These are phyloP conservation scores for Dermatophagoides farinae DNA, from an alignment of 1,140 invertebrate genomes.

Conservation along the genomic window DNA sequence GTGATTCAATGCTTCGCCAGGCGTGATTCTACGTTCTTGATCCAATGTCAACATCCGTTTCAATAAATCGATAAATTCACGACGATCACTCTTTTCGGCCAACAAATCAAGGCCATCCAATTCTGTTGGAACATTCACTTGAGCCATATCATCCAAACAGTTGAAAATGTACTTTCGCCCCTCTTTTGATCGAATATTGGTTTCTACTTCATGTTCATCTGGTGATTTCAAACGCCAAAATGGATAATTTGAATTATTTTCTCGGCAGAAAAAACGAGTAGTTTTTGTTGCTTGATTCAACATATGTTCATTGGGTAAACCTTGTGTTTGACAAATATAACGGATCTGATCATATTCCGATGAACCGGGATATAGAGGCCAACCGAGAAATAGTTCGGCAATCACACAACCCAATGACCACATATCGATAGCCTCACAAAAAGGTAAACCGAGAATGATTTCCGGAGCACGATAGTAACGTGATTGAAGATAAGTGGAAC, in stretches of 20 bases:
- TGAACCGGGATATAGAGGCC: slow-evolving; percentile 97
- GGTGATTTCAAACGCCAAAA: slow-evolving; percentile 93
- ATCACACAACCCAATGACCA: slow-evolving; percentile 99
- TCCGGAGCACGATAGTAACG: slow-evolving; percentile 96
- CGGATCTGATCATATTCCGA: slow-evolving; percentile 99
- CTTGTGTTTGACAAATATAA: slow-evolving; percentile 73
- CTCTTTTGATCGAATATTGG: slow-evolving; percentile 95
- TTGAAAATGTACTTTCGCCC: slow-evolving; percentile 99
- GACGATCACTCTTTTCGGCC: slow-evolving; percentile 82
- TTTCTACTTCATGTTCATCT: slow-evolving; percentile 94
- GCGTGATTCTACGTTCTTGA: slow-evolving; percentile 82
- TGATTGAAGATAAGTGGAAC: slow-evolving; percentile 96
- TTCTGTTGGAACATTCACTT: slow-evolving; percentile 89
- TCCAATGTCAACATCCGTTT: slow-evolving; percentile 96
- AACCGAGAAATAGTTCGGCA: slow-evolving; percentile 94
- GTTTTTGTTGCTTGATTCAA: slow-evolving; percentile 96
- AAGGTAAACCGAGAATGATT: slow-evolving; percentile 90
- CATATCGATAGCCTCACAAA: slow-evolving; percentile 99
- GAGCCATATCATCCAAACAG: slow-evolving; percentile 94
- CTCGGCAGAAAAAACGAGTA: slow-evolving; percentile 91
- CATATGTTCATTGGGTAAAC: slow-evolving; percentile 92
- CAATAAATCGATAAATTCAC: slow-evolving; percentile 87
- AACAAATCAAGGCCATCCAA: slow-evolving; percentile 80
- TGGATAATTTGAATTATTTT: slow-evolving; percentile 85
- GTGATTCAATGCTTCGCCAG: slow-evolving; percentile 82